Evolutionary conservation across 2,888 invertebrate genomes (phyloP).

Genomic region (Napeogenes sylphis): DNA sequence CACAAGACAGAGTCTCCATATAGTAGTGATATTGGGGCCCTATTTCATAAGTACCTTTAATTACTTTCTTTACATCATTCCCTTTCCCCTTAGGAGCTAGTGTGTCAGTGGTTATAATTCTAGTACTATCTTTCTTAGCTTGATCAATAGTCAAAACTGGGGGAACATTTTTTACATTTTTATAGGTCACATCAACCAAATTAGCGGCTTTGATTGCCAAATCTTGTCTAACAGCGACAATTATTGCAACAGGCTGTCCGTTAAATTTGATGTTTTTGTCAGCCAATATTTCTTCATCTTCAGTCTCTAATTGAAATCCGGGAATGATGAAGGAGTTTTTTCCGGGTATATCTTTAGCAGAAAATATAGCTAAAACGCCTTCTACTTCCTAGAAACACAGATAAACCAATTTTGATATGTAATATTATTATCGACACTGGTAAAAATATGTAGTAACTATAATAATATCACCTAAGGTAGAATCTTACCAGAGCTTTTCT

Average conservation of each 20-base stretch:
- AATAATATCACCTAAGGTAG: too few relatives aligned
- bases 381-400: conserved; percentile 68
- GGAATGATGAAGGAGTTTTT: conserved; percentile 74
- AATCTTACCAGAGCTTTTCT: conserved; percentile 77
- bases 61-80: conserved; percentile 52
- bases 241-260: conserved; percentile 83
- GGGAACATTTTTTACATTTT: conserved; percentile 45
- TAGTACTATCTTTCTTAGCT: conserved; percentile 37
- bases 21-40: conserved; percentile 86
- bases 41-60: conserved; percentile 76
- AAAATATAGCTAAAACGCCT: conserved; percentile 81
- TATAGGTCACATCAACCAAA: conserved; percentile 78
- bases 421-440: too few relatives aligned
- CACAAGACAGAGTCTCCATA: conserved; percentile 83
- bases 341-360: conserved; percentile 84
- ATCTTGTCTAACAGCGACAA: conserved; percentile 79
- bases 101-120: conserved; percentile 43
- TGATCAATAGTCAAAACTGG: conserved; percentile 61
- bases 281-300: conserved; percentile 74
- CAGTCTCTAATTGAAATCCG: conserved; percentile 52
- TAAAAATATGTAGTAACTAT: too few relatives aligned
- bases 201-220: conserved; percentile 76
- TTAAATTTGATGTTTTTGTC: conserved; percentile 76
- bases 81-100: conserved; percentile 55
- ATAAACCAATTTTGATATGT: not conserved